A percentile compares a stretch with the other conserved stretches of the same genome.
Evolutionary conservation across 2,888 invertebrate genomes (phyloP).

Genomic region (Aproaerema taeniolella): DNA sequence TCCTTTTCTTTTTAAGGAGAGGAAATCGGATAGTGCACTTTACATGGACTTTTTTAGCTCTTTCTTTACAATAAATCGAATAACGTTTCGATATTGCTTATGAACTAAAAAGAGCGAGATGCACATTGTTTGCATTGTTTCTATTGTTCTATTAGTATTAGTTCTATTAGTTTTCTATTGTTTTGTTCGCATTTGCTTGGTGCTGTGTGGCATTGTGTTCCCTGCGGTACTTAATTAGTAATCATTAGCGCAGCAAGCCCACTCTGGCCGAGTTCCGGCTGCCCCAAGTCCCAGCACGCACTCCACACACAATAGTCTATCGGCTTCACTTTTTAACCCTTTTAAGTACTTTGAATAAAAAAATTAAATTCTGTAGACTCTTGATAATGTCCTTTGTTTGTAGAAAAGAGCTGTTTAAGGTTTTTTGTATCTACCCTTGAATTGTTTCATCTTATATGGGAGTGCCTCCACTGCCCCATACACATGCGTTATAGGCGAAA

Average conservation of each 20-base stretch:
- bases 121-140: slow-evolving; percentile 9
- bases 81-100: slow-evolving; percentile 3
- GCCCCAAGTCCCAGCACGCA: slow-evolving; percentile 47
- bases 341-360: slow-evolving; percentile 49
- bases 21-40: slow-evolving; percentile 12
- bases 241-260: slow-evolving; percentile 30
- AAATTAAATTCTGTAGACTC: slow-evolving; percentile 43
- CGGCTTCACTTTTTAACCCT: slow-evolving; percentile 44
- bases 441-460: no score
- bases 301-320: slow-evolving; percentile 43
- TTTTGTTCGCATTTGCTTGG: slow-evolving; percentile 13
- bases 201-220: slow-evolving; percentile 20
- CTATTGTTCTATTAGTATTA: no score
- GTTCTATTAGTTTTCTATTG: slow-evolving; percentile 6
- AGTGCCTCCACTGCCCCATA: no score
- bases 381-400: slow-evolving; percentile 37
- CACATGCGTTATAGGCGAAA: no score
- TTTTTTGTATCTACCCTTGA: slow-evolving; percentile 30
- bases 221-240: slow-evolving; percentile 44
- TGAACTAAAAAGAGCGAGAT: neutral
- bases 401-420: no score
- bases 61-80: neutral
- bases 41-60: slow-evolving; percentile 2
- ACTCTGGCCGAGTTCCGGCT: slow-evolving; percentile 41
- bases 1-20: slow-evolving; percentile 20